Evolutionary conservation across 2,888 invertebrate species (phyloP).

Genomic region (Cephonodes hylas): DNA sequence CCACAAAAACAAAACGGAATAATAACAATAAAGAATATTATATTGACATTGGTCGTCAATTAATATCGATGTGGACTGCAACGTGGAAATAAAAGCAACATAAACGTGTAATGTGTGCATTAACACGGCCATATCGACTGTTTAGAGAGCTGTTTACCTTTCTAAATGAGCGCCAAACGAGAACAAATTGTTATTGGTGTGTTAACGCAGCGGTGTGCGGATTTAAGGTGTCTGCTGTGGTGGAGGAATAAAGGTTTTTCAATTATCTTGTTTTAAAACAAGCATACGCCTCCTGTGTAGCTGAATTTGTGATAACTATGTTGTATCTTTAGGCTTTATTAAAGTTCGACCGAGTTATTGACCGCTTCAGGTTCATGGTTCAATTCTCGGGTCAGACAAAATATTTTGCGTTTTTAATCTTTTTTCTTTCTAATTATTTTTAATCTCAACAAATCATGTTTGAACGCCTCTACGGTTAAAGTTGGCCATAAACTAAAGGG

Average conservation of each 20-base stretch:
- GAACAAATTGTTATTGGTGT: conserved; percentile 65
- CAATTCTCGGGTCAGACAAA: no score
- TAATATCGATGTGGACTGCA: conserved; percentile 4
- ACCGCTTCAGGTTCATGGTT: no score
- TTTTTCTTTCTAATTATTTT: no score
- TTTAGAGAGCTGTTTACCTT: conserved; percentile 61
- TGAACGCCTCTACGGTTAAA: no score
- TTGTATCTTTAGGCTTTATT: no score
- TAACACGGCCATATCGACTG: conserved; percentile 56
- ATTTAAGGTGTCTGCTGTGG: conserved; percentile 38
- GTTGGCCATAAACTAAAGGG: no score
- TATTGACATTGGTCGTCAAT: conserved; percentile 5
- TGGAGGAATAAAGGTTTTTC: background rate
- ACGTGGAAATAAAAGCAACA: conserved; percentile 24
- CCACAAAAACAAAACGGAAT: background rate
- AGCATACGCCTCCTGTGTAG: no score
- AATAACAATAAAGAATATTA: conserved; percentile 9
- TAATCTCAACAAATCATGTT: no score
- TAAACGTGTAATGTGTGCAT: conserved; percentile 55
- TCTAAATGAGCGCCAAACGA: conserved; percentile 67
- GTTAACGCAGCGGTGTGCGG: conserved; percentile 60
- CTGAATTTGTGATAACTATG: no score
- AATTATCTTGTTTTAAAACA: background rate
- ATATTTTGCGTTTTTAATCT: no score
- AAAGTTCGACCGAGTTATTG: no score